Base-by-base conservation (phyloP, 2,888 invertebrate genomes). In the Pherbina coryleti region DNA sequence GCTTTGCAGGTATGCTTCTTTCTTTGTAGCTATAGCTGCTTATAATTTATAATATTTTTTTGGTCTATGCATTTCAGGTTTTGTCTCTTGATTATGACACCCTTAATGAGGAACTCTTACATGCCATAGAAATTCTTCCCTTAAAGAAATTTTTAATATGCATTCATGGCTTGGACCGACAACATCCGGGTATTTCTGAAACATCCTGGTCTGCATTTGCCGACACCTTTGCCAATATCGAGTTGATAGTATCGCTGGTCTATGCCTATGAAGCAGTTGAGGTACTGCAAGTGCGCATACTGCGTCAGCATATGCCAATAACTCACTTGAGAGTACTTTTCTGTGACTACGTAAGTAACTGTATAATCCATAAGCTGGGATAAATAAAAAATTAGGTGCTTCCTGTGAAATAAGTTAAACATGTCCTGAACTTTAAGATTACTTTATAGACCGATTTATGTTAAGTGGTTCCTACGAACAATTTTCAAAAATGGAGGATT, bases 321-420 rank as follows among this genome's bases (percentile, higher is more conserved):
- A 92, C 93, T 28, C 94, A 94, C 87, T 91, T 95, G 72, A 92
- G 94, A 85, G 93, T 93, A 76, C 92, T 95, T 82, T 95, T 95
- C 89, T 95, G 95, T 88, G 93, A 93, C 88, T 90, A 91, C 86
- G 92, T 92, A 88, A 89, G 90, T 37, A 53, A 22, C n/a, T 2
- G 5, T 8, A 25, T 37, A 9, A 37, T 17, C 4, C 8, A 57
- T 3, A n/a, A 3, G 14, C 11, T 71, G 25, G n/a, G 14, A 66
- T 34, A 22, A 67, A 44, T 2, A 44, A 11, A 11, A 44, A 11
- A 44, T 44, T 44, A 44, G 1, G 4, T 31, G 3, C 5, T 31
- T 5, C 31, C 5, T 31, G 31, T 31, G 31, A 31, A 31, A 31
- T 31, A 3, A 4, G 31, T 3, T 4, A 31, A 31, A 31, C 31